Evolutionary conservation across 2,888 invertebrate genomes (phyloP), one percentile per base, ranked within the genome.

Genomic region (Oxycera nigricornis): DNA sequence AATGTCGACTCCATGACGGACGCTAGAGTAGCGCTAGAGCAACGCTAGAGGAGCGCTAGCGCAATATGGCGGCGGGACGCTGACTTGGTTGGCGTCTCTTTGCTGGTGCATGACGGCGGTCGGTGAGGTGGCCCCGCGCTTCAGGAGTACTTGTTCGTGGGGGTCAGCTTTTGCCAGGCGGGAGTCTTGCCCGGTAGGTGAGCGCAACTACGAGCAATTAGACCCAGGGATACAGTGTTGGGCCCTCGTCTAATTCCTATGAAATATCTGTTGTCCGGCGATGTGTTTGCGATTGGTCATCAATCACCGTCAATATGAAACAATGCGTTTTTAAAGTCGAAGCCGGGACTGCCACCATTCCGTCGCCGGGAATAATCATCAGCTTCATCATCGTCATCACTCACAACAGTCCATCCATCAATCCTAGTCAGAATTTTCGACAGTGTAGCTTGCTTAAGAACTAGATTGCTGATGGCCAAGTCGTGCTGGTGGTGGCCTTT

Each of bases 241-340:
- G 72, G 73, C 72, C 73, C 62, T 70, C 73, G 11, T 55, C 70
- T 24, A 41, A 65, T 41, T 65, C 22, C 65, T 22, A 41, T 65
- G 65, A 39, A 65, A 65, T 35, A 24, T 22, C 39, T 65, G 39
- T 20, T 75, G 75, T 75, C 72, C 76, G 46, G 50, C 31, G 46
- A 72, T n/a, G 11, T 67, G 22, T 28, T 57, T 28, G 11, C 41
- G 72, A 59, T 41, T 30, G 55, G 50, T 72, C 76, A 76, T 76
- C 73, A 76, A 76, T 76, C 76, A 74, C 73, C 76, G 74, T 76
- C 76, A 76, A 62, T 72, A 65, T 65, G 62, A 72, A 41, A 59
- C 57, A 59, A 72, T 61, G 57, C 11, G 22, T 70, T n/a, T 28
- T 52, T 31, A 7, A 24, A 46, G 22, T 46, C 67, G 30, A 20